Evolutionary conservation across 2,888 invertebrate species (phyloP).

Genomic region (Aporophyla nigra): DNA sequence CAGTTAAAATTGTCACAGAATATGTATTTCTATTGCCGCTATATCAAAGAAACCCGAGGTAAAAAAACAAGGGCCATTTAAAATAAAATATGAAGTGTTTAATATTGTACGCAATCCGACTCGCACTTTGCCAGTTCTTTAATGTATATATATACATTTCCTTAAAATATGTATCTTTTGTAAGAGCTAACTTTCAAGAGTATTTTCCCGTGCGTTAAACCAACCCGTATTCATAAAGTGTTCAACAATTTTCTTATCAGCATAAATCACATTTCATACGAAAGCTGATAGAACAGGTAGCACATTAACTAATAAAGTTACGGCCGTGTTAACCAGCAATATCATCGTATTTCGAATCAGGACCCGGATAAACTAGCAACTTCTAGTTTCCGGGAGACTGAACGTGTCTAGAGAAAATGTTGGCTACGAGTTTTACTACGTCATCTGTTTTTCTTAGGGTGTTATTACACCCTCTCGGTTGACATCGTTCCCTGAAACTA

Average conservation of each 20-base stretch:
- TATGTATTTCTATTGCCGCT: no score
- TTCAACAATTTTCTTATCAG: background rate
- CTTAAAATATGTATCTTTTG: background rate
- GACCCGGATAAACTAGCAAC: conserved; percentile 12
- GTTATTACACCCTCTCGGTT: background rate
- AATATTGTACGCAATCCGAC: no score
- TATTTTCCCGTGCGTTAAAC: background rate
- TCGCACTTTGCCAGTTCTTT: background rate
- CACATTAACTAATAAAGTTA: conserved; percentile 7
- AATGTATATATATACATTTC: background rate
- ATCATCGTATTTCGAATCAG: conserved; percentile 6
- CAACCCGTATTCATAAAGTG: no score
- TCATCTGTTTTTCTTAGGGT: conserved; percentile 17
- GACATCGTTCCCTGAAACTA: background rate
- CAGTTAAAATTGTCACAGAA: no score
- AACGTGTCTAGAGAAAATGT: conserved; percentile 39
- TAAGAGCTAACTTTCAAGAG: background rate
- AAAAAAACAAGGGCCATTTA: no score
- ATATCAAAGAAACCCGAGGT: no score
- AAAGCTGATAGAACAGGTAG: conserved; percentile 19
- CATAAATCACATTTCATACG: no score
- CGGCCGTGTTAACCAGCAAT: background rate
- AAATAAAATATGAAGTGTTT: no score
- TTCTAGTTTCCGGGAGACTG: conserved; percentile 38
- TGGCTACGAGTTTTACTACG: conserved; percentile 21